Evolutionary conservation across 2,113 vertebrate species (phyloP).

Genomic region (Tetrax tetrax): DNA sequence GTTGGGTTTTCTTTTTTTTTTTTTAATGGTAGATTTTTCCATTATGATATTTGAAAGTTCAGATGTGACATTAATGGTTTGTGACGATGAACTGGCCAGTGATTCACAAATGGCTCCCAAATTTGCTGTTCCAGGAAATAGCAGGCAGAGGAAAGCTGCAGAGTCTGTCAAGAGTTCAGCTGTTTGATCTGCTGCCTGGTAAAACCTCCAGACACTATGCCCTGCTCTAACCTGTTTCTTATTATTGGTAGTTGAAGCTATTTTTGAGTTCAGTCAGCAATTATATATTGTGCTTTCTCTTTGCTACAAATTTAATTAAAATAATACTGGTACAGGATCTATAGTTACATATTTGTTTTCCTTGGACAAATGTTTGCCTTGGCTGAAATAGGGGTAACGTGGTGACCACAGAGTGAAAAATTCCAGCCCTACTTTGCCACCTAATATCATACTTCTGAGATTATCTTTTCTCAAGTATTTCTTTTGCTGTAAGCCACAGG

Average conservation of each 20-base stretch:
- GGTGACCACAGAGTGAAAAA: neutral
- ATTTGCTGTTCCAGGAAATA: neutral
- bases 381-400: neutral
- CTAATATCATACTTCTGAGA: neutral
- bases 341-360: neutral
- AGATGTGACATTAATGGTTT: neutral
- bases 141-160: neutral
- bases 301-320: neutral
- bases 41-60: neutral
- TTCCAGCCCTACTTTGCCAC: neutral
- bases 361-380: neutral
- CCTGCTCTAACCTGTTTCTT: neutral
- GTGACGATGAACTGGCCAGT: neutral
- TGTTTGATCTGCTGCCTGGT: neutral
- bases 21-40: neutral
- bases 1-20: neutral
- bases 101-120: neutral
- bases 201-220: neutral
- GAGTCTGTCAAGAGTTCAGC: neutral
- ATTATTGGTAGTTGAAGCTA: neutral
- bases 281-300: neutral
- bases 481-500: neutral
- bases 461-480: neutral
- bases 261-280: neutral
- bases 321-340: neutral